Conservation (phyloP, 2,797 vertebrate species). For the Bryconaethiops microstoma region DNA sequence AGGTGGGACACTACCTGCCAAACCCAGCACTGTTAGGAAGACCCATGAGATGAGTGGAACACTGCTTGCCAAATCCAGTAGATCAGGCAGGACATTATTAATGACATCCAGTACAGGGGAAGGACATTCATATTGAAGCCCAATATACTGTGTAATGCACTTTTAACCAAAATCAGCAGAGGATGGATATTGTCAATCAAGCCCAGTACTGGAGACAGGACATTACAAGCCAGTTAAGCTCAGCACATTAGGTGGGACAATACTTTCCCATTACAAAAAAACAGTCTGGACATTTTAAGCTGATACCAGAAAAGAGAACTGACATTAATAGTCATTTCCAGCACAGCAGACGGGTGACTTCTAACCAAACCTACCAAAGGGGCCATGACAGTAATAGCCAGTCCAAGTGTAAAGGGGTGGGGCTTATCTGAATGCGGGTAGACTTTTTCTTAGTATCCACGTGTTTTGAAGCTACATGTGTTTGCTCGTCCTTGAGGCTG, state of each 20-base stretch:
- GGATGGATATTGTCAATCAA: neutral
- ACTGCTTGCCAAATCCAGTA: neutral
- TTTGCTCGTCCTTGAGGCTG: constrained; percentile 85
- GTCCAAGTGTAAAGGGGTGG: neutral
- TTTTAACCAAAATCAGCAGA: neutral
- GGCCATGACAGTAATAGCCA: neutral
- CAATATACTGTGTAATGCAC: neutral
- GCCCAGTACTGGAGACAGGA: neutral
- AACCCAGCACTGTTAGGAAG: neutral
- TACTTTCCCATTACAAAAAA: neutral
- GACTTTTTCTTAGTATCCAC: neutral
- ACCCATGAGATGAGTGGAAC: neutral
- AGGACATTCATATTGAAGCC: neutral
- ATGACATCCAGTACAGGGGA: neutral
- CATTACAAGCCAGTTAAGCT: neutral
- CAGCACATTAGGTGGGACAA: neutral
- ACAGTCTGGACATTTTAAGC: neutral
- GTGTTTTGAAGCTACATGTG: constrained; percentile 67
- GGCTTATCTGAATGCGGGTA: neutral
- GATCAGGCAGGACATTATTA: neutral
- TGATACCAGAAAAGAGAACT: neutral
- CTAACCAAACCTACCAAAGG: neutral
- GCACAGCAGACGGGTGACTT: neutral
- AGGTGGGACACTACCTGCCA: neutral
- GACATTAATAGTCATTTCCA: neutral